These are phyloP conservation scores for Steromphala cineraria DNA, from an alignment of 2,888 invertebrate genomes.

Conservation along the genomic window DNA sequence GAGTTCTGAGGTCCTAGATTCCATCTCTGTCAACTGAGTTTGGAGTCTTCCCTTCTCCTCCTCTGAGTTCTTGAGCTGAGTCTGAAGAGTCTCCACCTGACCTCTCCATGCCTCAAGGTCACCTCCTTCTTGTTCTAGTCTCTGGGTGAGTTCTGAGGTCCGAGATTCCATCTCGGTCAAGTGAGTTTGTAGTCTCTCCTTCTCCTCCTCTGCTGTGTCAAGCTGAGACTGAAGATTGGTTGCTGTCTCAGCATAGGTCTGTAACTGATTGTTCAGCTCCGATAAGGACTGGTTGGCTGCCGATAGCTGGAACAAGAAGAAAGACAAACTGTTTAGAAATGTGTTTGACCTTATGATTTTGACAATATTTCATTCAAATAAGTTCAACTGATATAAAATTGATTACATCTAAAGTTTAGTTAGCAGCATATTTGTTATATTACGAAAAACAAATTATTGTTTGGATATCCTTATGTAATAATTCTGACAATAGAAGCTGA, in stretches of 20 bases:
- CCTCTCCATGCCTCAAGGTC: not conserved
- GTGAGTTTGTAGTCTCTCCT: conserved; percentile 5
- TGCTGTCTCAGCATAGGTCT: conserved; percentile 29
- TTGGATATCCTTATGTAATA: too few relatives aligned
- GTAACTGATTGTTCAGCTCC: conserved; percentile 28
- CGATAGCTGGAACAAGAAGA: not conserved
- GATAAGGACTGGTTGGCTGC: not conserved
- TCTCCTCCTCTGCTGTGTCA: conserved; percentile 30
- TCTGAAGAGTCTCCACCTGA: not conserved
- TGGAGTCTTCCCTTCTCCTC: not conserved
- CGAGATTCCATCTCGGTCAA: not conserved
- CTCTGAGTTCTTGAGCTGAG: too few relatives aligned
- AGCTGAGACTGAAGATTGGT: conserved; percentile 33
- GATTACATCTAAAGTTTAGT: too few relatives aligned
- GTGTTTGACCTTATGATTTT: not conserved
- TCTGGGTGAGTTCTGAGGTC: not conserved
- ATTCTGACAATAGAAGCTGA: too few relatives aligned
- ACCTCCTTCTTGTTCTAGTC: not conserved
- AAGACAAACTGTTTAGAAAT: not conserved
- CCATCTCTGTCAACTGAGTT: not conserved
- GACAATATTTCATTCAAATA: not conserved
- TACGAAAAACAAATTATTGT: too few relatives aligned
- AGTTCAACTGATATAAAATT: not conserved
- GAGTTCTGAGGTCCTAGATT: not conserved
- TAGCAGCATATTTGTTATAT: too few relatives aligned